phyloP scores from a whole-genome alignment of 1,140 invertebrate genomes.

The Trachelipus rathkii region DNA sequence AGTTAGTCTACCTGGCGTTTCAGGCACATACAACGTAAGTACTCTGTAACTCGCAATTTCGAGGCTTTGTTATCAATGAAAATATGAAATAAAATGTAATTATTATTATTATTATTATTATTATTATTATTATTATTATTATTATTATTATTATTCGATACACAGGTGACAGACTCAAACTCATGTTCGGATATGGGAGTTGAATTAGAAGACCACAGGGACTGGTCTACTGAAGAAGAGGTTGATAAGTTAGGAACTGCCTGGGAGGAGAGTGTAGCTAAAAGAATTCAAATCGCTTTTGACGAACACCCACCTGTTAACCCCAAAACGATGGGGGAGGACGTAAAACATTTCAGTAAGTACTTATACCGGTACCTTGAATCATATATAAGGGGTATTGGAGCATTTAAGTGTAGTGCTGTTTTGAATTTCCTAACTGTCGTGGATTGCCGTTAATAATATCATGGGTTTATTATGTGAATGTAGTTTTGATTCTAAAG shows the following conservation, averaged over 20 bases:
- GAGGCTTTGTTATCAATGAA: no score
- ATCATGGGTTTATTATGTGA: no score
- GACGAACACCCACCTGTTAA: neutral
- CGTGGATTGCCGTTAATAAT: no score
- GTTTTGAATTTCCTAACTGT: no score
- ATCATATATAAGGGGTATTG: no score
- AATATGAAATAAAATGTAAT: no score
- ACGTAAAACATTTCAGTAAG: neutral
- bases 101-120: no score
- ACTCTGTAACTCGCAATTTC: neutral
- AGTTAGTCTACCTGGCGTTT: neutral
- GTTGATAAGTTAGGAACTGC: neutral
- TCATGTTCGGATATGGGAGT: neutral
- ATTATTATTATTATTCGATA: no score
- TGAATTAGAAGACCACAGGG: neutral
- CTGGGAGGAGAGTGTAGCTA: neutral
- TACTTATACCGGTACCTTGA: neutral
- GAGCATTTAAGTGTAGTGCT: no score
- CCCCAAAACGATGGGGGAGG: neutral
- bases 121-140: no score
- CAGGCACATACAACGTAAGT: neutral
- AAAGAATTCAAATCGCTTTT: neutral
- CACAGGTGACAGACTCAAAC: neutral
- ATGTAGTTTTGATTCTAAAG: no score
- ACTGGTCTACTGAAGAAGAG: neutral